A percentile compares a stretch with the other conserved stretches of the same genome.
phyloP scores from a whole-genome alignment of 2,888 invertebrate genomes.

The Megaustenia siamemsis region DNA sequence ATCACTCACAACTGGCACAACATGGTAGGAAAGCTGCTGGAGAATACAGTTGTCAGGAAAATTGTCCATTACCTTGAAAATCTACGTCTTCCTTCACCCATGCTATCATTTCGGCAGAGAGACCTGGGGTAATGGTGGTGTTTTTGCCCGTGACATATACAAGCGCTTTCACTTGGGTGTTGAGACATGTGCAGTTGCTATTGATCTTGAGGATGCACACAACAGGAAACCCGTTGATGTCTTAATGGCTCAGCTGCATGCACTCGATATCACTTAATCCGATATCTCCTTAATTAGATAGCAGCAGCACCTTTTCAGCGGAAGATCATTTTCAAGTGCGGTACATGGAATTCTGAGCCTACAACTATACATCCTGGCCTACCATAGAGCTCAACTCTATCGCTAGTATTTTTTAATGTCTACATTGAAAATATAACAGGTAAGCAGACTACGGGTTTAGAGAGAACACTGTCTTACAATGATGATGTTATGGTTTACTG shows the following conservation, averaged over 20 bases:
- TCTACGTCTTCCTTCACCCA: too few relatives aligned
- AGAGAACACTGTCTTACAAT: neutral
- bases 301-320: neutral
- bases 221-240: neutral
- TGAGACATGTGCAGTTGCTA: neutral
- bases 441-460: neutral
- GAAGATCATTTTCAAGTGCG: too few relatives aligned
- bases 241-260: neutral
- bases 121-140: neutral
- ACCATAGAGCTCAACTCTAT: too few relatives aligned
- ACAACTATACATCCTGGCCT: too few relatives aligned
- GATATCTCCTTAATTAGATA: neutral
- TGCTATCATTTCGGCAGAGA: too few relatives aligned
- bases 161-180: neutral
- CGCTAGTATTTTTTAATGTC: neutral
- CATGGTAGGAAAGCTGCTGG: too few relatives aligned
- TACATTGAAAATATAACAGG: neutral
- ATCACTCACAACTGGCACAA: too few relatives aligned
- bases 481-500: neutral
- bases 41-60: too few relatives aligned
- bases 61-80: too few relatives aligned
- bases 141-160: neutral
- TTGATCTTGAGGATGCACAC: constrained; percentile 2
- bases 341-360: neutral
- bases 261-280: neutral